Conservation (phyloP, 2,113 vertebrate species). For the Chaenogobius annularis region DNA sequence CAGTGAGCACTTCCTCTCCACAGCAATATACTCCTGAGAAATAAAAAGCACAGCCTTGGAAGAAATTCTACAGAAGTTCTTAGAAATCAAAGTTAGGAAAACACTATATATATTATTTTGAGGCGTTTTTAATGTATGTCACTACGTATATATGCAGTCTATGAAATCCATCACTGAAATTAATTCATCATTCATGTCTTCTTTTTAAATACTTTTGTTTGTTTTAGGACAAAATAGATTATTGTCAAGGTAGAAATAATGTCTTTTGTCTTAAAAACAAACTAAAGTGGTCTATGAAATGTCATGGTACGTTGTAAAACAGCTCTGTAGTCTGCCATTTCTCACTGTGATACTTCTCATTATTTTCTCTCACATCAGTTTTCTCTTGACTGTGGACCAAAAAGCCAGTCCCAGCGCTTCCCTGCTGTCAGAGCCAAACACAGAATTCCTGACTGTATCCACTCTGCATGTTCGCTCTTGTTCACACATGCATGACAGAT, state of each 20-base stretch:
- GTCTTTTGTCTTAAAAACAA: too few species aligned
- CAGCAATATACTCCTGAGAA: conserved; percentile 41
- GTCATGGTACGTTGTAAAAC: too few species aligned
- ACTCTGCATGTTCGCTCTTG: neutral
- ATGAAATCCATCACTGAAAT: conserved; percentile 17
- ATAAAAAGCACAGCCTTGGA: conserved; percentile 15
- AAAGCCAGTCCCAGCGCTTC: conserved; percentile 21
- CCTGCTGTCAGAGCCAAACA: conserved; percentile 30
- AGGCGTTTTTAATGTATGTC: conserved; percentile 34
- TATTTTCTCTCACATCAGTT: too few species aligned
- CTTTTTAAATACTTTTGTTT: too few species aligned
- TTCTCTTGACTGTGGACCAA: conserved; percentile 29
- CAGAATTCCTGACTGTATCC: conserved; percentile 11
- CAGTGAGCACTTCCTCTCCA: conserved; percentile 13
- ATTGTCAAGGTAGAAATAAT: too few species aligned
- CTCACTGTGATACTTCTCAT: too few species aligned
- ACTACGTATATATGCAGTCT: conserved; percentile 12
- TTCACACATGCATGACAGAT: neutral
- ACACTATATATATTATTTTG: conserved; percentile 17
- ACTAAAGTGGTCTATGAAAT: too few species aligned
- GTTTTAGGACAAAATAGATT: too few species aligned
- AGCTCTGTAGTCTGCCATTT: too few species aligned
- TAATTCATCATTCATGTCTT: too few species aligned
- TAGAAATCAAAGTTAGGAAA: neutral
- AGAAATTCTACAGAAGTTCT: conserved; percentile 13